Percentiles rank a stretch among this genome's conserved stretches.
Conservation (phyloP, 2,113 vertebrate species). For the Lepisosteus oculatus region DNA sequence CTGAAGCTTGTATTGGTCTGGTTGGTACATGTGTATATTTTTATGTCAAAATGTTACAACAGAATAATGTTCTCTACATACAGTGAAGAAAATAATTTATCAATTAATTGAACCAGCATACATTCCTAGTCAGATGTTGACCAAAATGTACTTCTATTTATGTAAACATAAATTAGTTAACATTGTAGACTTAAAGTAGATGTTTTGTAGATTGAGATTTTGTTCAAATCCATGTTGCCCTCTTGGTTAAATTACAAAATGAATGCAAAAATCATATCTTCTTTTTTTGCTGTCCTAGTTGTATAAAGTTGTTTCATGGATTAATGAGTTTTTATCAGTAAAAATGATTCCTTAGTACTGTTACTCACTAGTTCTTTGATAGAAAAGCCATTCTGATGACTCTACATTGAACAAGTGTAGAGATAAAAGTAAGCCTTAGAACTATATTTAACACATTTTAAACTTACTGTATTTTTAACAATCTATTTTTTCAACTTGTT, state of each 20-base stretch:
- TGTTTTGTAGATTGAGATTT: slow-evolving; percentile 51
- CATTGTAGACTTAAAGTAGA: slow-evolving; percentile 43
- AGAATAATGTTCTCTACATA: neutral
- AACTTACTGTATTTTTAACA: slow-evolving; percentile 6
- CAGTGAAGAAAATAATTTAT: neutral
- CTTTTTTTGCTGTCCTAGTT: slow-evolving; percentile 62
- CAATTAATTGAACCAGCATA: neutral
- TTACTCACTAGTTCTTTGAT: slow-evolving; percentile 70
- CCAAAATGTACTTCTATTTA: neutral
- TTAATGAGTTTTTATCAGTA: slow-evolving; percentile 70
- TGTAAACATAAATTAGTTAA: slow-evolving; percentile 14
- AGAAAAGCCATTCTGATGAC: slow-evolving; percentile 55
- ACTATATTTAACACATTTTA: slow-evolving; percentile 46
- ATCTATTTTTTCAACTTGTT: neutral
- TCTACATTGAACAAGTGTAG: slow-evolving; percentile 40
- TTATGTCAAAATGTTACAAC: too few species aligned
- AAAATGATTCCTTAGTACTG: slow-evolving; percentile 61
- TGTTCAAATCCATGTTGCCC: slow-evolving; percentile 65
- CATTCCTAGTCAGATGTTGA: neutral
- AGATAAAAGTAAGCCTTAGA: slow-evolving; percentile 54
- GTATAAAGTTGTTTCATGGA: slow-evolving; percentile 71
- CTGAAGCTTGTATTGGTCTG: too few species aligned
- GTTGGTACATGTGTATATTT: too few species aligned
- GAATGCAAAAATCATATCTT: slow-evolving; percentile 66
- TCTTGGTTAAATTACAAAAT: slow-evolving; percentile 54